A percentile compares a stretch with the other conserved stretches of the same genome.
These are phyloP conservation scores for Ormyrus nitidulus DNA, from an alignment of 2,888 invertebrate genomes.

Conservation along the genomic window DNA sequence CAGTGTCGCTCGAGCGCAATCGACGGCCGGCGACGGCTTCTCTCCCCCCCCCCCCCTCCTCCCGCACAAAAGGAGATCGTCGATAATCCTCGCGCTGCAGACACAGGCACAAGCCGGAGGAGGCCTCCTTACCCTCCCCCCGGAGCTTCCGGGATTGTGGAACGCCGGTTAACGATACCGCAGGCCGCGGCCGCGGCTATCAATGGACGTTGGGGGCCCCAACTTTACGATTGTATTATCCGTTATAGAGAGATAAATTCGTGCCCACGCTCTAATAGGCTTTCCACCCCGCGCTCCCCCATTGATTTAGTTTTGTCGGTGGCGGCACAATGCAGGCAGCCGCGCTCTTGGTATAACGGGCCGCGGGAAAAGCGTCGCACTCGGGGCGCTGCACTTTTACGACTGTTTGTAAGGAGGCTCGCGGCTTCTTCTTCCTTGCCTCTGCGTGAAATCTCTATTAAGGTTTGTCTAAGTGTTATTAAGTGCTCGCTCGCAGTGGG, in stretches of 20 bases:
- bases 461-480: slow-evolving; percentile 19
- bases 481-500: not conserved
- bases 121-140: slow-evolving; percentile 6
- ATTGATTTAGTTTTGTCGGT: slow-evolving; percentile 53
- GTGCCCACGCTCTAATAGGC: slow-evolving; percentile 63
- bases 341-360: not conserved
- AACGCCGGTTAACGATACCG: slow-evolving; percentile 62
- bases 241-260: slow-evolving; percentile 65
- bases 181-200: slow-evolving; percentile 54
- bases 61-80: slow-evolving; percentile 34
- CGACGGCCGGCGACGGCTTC: not conserved
- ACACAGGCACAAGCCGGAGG: not conserved
- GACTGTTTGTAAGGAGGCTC: too few species aligned
- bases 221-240: slow-evolving; percentile 66
- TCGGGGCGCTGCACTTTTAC: too few species aligned
- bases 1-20: slow-evolving; percentile 3
- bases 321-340: slow-evolving; percentile 35
- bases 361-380: slow-evolving; percentile 31
- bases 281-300: slow-evolving; percentile 57
- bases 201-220: slow-evolving; percentile 60
- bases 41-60: not conserved
- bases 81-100: slow-evolving; percentile 41
- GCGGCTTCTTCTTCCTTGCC: not conserved
- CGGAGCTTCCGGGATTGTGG: slow-evolving; percentile 63
- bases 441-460: slow-evolving; percentile 50